Evolutionary conservation across 2,797 vertebrate species (phyloP).

Genomic region (Triplophysa bombifrons): DNA sequence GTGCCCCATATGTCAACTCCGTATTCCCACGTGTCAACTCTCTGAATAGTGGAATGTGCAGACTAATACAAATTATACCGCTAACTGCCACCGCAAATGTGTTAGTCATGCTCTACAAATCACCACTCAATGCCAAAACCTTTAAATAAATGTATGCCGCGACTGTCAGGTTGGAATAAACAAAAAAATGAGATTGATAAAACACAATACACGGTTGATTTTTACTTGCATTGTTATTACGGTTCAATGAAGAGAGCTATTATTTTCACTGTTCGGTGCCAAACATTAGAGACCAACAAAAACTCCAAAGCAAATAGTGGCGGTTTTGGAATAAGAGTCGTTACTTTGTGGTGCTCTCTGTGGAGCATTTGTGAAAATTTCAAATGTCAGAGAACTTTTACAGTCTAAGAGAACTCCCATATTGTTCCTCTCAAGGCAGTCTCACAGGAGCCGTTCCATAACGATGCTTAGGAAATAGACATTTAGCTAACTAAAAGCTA

Average conservation of each 20-base stretch:
- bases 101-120: constrained; percentile 25
- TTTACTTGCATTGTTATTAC: constrained; percentile 60
- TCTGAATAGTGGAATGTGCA: not conserved
- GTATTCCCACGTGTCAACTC: not conserved
- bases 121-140: constrained; percentile 5
- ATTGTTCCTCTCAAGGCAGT: constrained; percentile 41
- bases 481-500: constrained; percentile 35
- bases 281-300: constrained; percentile 56
- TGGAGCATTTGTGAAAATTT: constrained; percentile 52
- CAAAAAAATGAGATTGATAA: not conserved
- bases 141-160: constrained; percentile 28
- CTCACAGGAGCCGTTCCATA: constrained; percentile 46
- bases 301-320: constrained; percentile 59
- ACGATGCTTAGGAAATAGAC: constrained; percentile 40
- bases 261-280: constrained; percentile 46
- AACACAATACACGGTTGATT: constrained; percentile 55
- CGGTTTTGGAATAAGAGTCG: constrained; percentile 48
- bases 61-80: not conserved
- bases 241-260: constrained; percentile 55
- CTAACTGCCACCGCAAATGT: not conserved
- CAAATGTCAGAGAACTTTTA: constrained; percentile 47
- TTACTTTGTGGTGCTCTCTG: constrained; percentile 57
- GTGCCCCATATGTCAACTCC: not conserved
- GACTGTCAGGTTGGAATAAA: constrained; percentile 31
- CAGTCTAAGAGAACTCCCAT: constrained; percentile 47